Base-by-base conservation (phyloP, 2,888 invertebrate species). In the Drosophila kambysellisi region DNA sequence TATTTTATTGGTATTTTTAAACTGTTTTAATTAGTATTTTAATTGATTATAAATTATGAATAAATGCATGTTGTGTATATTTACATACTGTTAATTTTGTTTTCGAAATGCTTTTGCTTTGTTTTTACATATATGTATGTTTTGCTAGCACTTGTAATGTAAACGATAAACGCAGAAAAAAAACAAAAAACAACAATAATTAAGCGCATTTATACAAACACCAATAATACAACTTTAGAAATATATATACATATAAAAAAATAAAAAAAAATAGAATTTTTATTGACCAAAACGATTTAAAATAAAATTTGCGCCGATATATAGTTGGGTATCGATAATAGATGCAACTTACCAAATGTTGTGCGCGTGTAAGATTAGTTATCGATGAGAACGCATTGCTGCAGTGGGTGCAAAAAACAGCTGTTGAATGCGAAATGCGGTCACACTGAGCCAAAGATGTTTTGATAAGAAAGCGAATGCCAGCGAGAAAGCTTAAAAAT, bases 141-240 rank as follows among this genome's bases (percentile, higher is more conserved):
- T 75, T 85, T 73, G 63, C 71, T 64, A 61, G 62, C 65, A 76
- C 65, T 69, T 65, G 59, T 65, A 80, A 65, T 81, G 53, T 80
- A 66, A 68, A 63, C 51, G 62, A 63, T 59, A 76, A 57, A 56
- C 63, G 64, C 61, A 56, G 60, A 66, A 57, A 64, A 60, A 65
- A 51, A 56, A 59, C 66, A 25, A 64, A 70, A 76, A 74, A 58
- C 39, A 67, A 76, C 65, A 74, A 69, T 74, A 77, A 60, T 69
- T 78, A 83, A 83, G 86, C 75, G 83, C 86, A 86, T 83, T 83
- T 83, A 83, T 84, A 74, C 73, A 59, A 56, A 83, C 58, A 72
- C 67, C 79, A 83, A 83, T 73, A 71, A 62, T 60, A 77, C 51
- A 74, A 79, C 52, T 61, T 69, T 79, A 79, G 69, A 74, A 69